Evolutionary conservation across 2,888 invertebrate species (phyloP), one percentile per base, ranked within the genome.

Genomic region (Agonopterix alstromeriana): DNA sequence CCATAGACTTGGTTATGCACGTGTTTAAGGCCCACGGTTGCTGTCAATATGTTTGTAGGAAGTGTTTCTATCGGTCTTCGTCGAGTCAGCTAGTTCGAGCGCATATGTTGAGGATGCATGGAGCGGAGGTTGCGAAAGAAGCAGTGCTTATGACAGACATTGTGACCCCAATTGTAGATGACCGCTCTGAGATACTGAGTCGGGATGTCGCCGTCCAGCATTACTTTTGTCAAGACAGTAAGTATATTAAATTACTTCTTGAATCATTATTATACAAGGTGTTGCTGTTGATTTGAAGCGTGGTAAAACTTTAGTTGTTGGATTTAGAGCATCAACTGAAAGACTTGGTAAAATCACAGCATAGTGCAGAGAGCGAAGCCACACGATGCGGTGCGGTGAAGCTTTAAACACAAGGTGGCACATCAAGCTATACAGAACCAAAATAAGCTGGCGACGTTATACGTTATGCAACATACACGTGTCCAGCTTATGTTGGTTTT

Each of bases 41-140:
- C 48, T 92, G 93, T 60, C 80, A 85, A 35, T 94, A 78, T 60
- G 91, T 91, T 35, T 95, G 95, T 61, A 81, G 78, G 3, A 86
- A 90, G 56, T 95, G 95, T 64, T 91, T 94, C 61, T 94, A 94
- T 69, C 82, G 94, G 45, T 91, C 92, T 0, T 77, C 89, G 0
- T 80, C 89, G 0, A 86, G 89, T 45, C 90, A 91, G 48, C 90
- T 92, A 45, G 92, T 94, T 0, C 82, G 89, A 11, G 77, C 91
- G 4, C 94, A 94, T 70, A 90, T 91, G 42, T 56, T 67, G 10
- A 66, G 77, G 10, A 63, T 69, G 3, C 90, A 90, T 51, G 63
- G 63, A 0, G 54, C 51, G 2, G 43, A 59, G 8, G 53, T 60
- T 0, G 43, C 45, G 36, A 56, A 45, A 36, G 62, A 51, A 54